phyloP scores from a whole-genome alignment of 2,797 vertebrate genomes.

The Triplophysa yarkandensis region DNA sequence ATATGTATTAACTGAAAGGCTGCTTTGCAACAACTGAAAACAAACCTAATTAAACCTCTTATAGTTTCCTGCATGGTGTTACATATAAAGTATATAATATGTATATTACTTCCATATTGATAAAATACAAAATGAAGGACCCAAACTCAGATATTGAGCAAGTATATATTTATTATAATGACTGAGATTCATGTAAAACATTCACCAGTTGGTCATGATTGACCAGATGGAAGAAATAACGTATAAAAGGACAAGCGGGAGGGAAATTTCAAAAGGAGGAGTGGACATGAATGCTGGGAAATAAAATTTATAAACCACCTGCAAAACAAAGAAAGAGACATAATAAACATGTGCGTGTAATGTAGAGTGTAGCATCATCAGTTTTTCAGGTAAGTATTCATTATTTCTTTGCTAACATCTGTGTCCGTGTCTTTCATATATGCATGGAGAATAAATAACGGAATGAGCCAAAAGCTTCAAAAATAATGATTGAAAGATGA shows the following conservation, averaged over 20 bases:
- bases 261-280: slow-evolving; percentile 26
- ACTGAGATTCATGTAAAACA: slow-evolving; percentile 76
- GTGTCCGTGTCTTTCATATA: too few species aligned
- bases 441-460: too few species aligned
- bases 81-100: too few species aligned
- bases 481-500: not conserved
- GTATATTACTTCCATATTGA: not conserved
- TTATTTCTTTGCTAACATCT: too few species aligned
- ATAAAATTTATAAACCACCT: slow-evolving; percentile 56
- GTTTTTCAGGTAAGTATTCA: not conserved
- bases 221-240: slow-evolving; percentile 60
- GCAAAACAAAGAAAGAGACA: slow-evolving; percentile 1
- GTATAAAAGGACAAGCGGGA: slow-evolving; percentile 63
- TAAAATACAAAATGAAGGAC: slow-evolving; percentile 58
- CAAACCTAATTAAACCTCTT: too few species aligned
- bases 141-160: slow-evolving; percentile 58
- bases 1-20: too few species aligned
- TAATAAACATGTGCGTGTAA: not conserved
- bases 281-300: slow-evolving; percentile 58
- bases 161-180: slow-evolving; percentile 73
- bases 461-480: too few species aligned
- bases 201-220: slow-evolving; percentile 49
- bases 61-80: too few species aligned
- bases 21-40: too few species aligned
- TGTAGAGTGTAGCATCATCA: not conserved